Conservation (phyloP, 2,113 vertebrate genomes). For the Cyphomyrus discorhynchus region DNA sequence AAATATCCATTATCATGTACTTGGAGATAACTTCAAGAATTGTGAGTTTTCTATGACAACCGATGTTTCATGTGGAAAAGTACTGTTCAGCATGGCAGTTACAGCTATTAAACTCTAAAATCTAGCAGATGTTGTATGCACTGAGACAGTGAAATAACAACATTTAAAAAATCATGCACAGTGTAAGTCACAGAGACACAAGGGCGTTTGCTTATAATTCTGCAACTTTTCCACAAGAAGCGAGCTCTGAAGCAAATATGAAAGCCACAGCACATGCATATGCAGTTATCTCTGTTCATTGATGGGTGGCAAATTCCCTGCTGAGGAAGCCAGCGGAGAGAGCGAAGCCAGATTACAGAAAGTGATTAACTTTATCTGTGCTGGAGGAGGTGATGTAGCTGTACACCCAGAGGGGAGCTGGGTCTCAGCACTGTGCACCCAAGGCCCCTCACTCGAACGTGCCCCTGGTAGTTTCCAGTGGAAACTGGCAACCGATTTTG, state of each 20-base stretch:
- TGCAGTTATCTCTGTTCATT: neutral
- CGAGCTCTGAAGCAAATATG: neutral
- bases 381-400: neutral
- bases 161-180: neutral
- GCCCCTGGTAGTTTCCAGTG: neutral
- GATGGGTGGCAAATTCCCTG: neutral
- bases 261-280: neutral
- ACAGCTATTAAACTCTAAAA: neutral
- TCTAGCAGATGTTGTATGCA: neutral
- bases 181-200: neutral
- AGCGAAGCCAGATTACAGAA: neutral
- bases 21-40: neutral
- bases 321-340: neutral
- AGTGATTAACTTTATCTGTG: neutral
- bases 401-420: neutral
- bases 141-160: too few species aligned
- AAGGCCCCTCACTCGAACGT: neutral
- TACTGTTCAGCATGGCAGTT: neutral
- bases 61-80: neutral
- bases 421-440: neutral
- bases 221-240: slow-evolving; percentile 8
- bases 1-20: neutral
- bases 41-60: neutral
- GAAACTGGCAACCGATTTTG: neutral
- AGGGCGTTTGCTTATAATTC: neutral